Base-by-base conservation (phyloP, 2,888 invertebrate species). In the Noctua janthe region DNA sequence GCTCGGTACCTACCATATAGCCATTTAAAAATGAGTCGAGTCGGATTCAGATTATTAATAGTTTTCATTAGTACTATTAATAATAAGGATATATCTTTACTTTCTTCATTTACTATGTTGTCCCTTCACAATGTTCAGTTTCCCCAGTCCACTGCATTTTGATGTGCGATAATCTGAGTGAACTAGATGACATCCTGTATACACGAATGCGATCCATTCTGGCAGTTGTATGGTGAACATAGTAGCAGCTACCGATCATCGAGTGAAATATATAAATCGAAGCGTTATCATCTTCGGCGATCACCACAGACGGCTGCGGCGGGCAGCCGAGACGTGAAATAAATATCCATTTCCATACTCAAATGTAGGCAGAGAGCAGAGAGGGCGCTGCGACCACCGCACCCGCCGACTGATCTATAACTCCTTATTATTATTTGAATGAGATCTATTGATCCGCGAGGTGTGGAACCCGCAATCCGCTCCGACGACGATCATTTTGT, bases 381-480 rank as follows among this genome's bases (percentile, higher is more conserved):
- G 85, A 91, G 93, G 93, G 93, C 93, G 91, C 90, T 92, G 91
- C 83, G 88, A 85, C 85, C 88, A 89, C 89, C 91, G 90, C 90
- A 88, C 89, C 87, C 92, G 91, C 91, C 90, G 88, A 91, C 94
- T 97, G 96, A 97, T 97, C 97, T 97, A 97, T 96, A 97, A 96
- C 96, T 95, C 94, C 96, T 95, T 96, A 95, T 97, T 96, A 97
- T 97, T 96, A 96, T 97, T 97, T 97, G 96, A 97, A 96, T 94
- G 96, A 96, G 95, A 96, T 96, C 97, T 97, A 97, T 96, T 95
- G 96, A 96, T 96, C 92, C 94, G 92, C 93, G 94, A 96, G 97
- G 97, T 96, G 97, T 96, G 96, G 95, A 96, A 94, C 94, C 92
- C 92, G 94, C 95, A 95, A 94, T 96, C 93, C 94, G 94, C 94